These are phyloP conservation scores for Tichodroma muraria DNA, from an alignment of 2,113 vertebrate genomes.

Conservation along the genomic window DNA sequence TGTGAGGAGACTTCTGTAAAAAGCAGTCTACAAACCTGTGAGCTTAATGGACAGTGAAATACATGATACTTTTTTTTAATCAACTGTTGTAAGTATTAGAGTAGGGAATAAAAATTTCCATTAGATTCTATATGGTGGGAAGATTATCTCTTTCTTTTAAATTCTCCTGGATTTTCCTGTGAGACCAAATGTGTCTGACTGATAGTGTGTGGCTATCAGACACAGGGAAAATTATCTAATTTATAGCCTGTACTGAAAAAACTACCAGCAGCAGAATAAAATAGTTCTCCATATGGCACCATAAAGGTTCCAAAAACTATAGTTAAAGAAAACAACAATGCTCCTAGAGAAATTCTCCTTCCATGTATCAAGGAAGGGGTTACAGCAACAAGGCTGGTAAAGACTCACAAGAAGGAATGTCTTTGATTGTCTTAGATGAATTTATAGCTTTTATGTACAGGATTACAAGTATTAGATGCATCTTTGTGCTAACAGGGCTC, in stretches of 20 bases:
- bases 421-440: constrained; percentile 26
- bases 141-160: neutral
- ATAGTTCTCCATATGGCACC: constrained; percentile 75
- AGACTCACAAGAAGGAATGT: neutral
- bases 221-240: constrained; percentile 61
- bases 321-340: constrained; percentile 57
- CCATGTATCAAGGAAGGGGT: neutral
- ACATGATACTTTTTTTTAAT: neutral
- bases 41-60: neutral
- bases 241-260: constrained; percentile 68
- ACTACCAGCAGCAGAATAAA: constrained; percentile 64
- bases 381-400: neutral
- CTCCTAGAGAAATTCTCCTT: neutral
- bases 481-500: constrained; percentile 56
- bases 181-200: neutral
- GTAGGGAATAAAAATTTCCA: neutral
- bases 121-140: neutral
- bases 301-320: constrained; percentile 68
- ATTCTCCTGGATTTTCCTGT: neutral
- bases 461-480: constrained; percentile 59
- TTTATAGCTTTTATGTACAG: constrained; percentile 20
- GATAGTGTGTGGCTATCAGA: constrained; percentile 49
- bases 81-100: neutral
- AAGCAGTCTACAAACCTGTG: neutral
- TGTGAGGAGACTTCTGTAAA: neutral